A percentile compares a stretch with the other conserved stretches of the same genome.
Conservation (phyloP, 2,113 vertebrate species). For the Phasianus colchicus region DNA sequence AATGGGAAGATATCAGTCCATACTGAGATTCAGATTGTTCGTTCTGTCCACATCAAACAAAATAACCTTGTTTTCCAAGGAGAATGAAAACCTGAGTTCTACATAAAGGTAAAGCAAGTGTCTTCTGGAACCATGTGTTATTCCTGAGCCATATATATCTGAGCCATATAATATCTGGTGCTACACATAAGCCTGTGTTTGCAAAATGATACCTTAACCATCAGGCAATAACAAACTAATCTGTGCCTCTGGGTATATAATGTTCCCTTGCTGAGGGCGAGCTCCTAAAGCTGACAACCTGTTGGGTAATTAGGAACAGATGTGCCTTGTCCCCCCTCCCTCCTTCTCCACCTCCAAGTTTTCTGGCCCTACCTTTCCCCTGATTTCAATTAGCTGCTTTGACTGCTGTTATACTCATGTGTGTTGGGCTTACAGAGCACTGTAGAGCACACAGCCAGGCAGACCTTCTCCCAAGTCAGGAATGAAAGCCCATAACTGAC, state of each 20-base stretch:
- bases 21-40: not conserved
- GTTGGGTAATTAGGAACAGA: slow-evolving; percentile 56
- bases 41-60: not conserved
- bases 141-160: not conserved
- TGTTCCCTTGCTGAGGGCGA: not conserved
- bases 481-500: not conserved
- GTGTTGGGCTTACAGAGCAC: not conserved
- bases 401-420: slow-evolving; percentile 35
- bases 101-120: not conserved
- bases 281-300: slow-evolving; percentile 43
- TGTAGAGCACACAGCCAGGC: not conserved
- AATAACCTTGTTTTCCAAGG: not conserved
- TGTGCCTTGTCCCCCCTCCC: not conserved
- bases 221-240: not conserved
- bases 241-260: not conserved
- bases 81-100: not conserved
- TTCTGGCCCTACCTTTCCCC: slow-evolving; percentile 42
- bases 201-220: not conserved
- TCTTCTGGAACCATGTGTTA: not conserved
- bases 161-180: not conserved
- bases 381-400: slow-evolving; percentile 47
- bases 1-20: not conserved
- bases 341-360: not conserved
- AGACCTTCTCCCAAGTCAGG: slow-evolving; percentile 18
- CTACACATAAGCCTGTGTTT: not conserved